Evolutionary conservation across 2,797 vertebrate species (phyloP), one percentile per base, ranked within the genome.

Genomic region (Australoheros facetus): DNA sequence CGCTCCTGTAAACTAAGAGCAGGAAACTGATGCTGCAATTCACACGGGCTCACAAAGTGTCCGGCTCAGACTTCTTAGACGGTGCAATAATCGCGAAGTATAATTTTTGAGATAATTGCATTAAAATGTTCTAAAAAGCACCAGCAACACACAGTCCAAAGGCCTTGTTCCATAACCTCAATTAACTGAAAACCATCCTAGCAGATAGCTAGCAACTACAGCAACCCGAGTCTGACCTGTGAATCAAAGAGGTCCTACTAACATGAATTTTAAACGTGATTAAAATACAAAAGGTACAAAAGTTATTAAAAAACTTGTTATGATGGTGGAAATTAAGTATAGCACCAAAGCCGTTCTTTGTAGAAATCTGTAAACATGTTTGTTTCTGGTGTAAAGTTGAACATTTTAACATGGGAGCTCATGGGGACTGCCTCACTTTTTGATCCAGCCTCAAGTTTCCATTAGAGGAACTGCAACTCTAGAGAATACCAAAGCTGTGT

Each of bases 361-460:
- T 66, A 48, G 39, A 5, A 66, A 23, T 1, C 62, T 19, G 9
- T 19, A 66, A 66, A 28, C 42, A 30, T 30, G 10, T 48, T 66
- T 1, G 19, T 28, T 48, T 66, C 42, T 45, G 23, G 4, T 66
- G 4, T 48, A 30, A 66, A 66, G 16, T 30, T 28, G 16, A 23
- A 48, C 16, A 66, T 48, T 66, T 66, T 66, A 48, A 48, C 16
- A 48, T 19, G 62, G 42, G 45, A 48, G 10, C 11, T 0, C 48
- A 3, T 28, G 42, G 14, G 0, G 19, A 48, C 39, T 19, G 26
- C 16, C 26, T 48, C 0, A 0, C 48, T 66, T 28, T 23, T 66
- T 19, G 19, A 19, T 30, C 23, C 62, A 66, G 62, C 26, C 62
- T 51, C 16, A 28, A 66, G 62, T 66, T 3, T 42, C 62, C 42